Percentiles rank a stretch among this genome's conserved stretches.
Evolutionary conservation across 2,797 vertebrate species (phyloP).

Genomic region (Eurystomus glaucurus): DNA sequence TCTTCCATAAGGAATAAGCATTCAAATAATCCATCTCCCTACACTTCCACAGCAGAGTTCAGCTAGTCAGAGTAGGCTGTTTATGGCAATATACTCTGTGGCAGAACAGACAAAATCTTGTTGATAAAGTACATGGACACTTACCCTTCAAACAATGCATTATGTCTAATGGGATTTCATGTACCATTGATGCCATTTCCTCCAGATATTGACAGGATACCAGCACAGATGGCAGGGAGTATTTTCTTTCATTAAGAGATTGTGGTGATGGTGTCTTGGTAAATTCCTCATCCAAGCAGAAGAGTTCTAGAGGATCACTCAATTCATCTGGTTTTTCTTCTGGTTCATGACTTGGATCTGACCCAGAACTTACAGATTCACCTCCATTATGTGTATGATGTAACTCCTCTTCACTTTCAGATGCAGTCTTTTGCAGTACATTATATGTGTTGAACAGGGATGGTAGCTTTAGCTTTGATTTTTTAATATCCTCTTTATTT

Average conservation of each 20-base stretch:
- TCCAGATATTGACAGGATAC: conserved; percentile 56
- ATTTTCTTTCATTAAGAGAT: conserved; percentile 31
- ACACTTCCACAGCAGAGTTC: neutral
- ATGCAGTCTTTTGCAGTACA: conserved; percentile 32
- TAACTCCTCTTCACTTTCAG: conserved; percentile 6
- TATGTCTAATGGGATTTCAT: conserved; percentile 1
- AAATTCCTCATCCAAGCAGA: conserved; percentile 42
- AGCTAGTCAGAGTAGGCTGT: neutral
- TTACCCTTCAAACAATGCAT: conserved; percentile 69
- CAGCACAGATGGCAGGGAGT: conserved; percentile 55
- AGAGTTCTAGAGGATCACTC: neutral
- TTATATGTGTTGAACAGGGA: conserved; percentile 5
- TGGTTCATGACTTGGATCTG: neutral
- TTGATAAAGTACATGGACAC: neutral
- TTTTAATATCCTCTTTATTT: neutral
- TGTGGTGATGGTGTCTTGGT: neutral
- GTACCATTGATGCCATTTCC: neutral
- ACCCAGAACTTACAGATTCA: neutral
- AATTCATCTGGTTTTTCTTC: neutral
- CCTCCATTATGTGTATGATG: neutral
- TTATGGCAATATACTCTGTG: neutral
- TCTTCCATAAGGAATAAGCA: neutral
- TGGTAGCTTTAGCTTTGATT: neutral
- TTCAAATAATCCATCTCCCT: neutral
- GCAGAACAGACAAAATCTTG: neutral